A percentile compares a stretch with the other conserved stretches of the same genome.
phyloP scores from a whole-genome alignment of 2,797 vertebrate species.

The Coendou prehensilis region DNA sequence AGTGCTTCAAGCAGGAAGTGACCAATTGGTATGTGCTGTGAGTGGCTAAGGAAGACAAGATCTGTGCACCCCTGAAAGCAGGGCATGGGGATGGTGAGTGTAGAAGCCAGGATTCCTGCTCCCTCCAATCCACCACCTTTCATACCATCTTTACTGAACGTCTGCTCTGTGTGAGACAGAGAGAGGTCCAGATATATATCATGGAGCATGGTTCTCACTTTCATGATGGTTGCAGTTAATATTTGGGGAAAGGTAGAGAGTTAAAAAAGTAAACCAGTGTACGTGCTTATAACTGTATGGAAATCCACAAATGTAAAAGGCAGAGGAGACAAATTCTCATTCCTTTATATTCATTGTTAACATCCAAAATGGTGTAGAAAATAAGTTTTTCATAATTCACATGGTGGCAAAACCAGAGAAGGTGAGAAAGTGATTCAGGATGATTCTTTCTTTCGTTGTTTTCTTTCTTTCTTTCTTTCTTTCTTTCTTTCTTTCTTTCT shows the following conservation, averaged over 20 bases:
- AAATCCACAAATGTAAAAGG: not conserved
- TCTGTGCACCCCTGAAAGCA: accelerated
- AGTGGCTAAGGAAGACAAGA: not conserved
- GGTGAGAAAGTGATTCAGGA: not conserved
- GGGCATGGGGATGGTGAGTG: accelerated
- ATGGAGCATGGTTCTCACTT: not conserved
- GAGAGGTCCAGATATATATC: not conserved
- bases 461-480: accelerated
- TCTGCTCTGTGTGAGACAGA: not conserved
- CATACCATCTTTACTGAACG: not conserved
- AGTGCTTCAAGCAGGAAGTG: not conserved
- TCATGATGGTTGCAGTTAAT: not conserved
- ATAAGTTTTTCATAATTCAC: not conserved
- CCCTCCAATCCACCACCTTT: not conserved
- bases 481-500: too few relatives aligned
- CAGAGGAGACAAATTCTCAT: not conserved
- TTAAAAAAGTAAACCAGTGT: not conserved
- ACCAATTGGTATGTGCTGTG: too few relatives aligned
- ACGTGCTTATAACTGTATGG: not conserved
- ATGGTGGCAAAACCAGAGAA: not conserved
- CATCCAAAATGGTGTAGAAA: not conserved
- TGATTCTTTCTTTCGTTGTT: too few relatives aligned
- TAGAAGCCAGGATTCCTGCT: not conserved
- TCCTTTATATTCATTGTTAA: not conserved
- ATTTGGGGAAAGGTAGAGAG: not conserved